Percentiles rank a stretch among this genome's conserved stretches.
These are phyloP conservation scores for Psammodynastes pulverulentus DNA, from an alignment of 2,113 vertebrate species.

Conservation along the genomic window DNA sequence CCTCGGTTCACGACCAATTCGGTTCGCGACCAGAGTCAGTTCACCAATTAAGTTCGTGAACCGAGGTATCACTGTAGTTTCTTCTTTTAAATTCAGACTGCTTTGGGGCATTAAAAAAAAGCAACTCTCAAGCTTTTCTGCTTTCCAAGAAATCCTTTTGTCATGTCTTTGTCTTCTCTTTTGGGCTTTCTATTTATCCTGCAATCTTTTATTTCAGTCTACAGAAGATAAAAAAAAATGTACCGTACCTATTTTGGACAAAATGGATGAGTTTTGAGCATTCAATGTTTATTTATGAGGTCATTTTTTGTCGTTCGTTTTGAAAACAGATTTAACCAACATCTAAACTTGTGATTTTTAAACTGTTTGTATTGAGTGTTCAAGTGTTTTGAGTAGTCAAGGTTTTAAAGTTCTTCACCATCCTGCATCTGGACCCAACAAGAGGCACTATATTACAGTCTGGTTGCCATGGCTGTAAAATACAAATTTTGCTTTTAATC, in stretches of 20 bases:
- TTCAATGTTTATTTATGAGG: not conserved
- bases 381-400: not conserved
- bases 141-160: conserved; percentile 19
- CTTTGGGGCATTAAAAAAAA: conserved; percentile 7
- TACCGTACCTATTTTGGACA: not conserved
- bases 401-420: not conserved
- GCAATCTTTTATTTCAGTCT: not conserved
- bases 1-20: no score
- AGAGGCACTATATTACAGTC: not conserved
- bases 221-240: not conserved
- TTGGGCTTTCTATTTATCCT: not conserved
- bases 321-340: not conserved
- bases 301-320: not conserved
- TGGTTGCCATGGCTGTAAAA: not conserved
- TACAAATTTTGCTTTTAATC: not conserved
- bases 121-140: conserved; percentile 2
- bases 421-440: not conserved
- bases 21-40: no score
- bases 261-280: not conserved
- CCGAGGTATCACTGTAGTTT: no score
- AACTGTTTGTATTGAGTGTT: not conserved
- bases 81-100: conserved; percentile 32
- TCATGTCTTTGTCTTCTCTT: not conserved
- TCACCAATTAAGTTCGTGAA: no score
- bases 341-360: not conserved